A percentile compares a stretch with the other conserved stretches of the same genome.
These are phyloP conservation scores for Galeopterus variegatus DNA, from an alignment of 2,113 vertebrate genomes.

Conservation along the genomic window DNA sequence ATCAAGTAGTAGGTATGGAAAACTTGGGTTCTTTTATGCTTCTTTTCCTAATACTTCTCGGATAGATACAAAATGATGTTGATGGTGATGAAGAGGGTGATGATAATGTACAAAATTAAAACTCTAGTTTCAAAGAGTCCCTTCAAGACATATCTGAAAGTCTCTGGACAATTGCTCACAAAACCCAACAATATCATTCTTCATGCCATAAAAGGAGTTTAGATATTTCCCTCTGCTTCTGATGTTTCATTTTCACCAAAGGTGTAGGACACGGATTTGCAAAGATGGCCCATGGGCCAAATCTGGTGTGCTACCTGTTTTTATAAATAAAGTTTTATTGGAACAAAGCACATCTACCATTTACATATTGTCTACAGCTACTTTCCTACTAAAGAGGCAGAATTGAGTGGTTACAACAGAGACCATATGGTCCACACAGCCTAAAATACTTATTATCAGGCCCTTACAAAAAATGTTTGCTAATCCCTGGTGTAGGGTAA, in stretches of 20 bases:
- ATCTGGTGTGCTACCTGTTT: background rate
- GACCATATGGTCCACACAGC: background rate
- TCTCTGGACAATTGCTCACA: background rate
- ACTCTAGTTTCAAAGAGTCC: constrained; percentile 30
- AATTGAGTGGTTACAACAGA: background rate
- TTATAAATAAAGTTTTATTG: constrained; percentile 52
- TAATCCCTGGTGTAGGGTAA: background rate
- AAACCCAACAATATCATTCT: background rate
- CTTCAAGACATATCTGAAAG: background rate
- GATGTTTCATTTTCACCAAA: background rate
- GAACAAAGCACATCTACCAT: background rate
- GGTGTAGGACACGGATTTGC: background rate
- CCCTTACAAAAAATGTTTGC: background rate
- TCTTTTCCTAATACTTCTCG: constrained; percentile 3
- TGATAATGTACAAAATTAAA: background rate
- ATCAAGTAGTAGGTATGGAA: constrained; percentile 58
- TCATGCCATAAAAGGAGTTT: background rate
- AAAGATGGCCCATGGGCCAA: background rate
- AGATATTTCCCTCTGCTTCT: background rate
- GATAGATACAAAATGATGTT: background rate
- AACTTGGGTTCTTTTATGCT: background rate
- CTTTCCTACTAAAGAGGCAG: background rate
- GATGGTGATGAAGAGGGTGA: background rate
- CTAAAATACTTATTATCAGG: background rate
- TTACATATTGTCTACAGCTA: background rate